Evolutionary conservation across 2,113 vertebrate genomes (phyloP), one percentile per base, ranked within the genome.

Genomic region (Laterallus jamaicensis): DNA sequence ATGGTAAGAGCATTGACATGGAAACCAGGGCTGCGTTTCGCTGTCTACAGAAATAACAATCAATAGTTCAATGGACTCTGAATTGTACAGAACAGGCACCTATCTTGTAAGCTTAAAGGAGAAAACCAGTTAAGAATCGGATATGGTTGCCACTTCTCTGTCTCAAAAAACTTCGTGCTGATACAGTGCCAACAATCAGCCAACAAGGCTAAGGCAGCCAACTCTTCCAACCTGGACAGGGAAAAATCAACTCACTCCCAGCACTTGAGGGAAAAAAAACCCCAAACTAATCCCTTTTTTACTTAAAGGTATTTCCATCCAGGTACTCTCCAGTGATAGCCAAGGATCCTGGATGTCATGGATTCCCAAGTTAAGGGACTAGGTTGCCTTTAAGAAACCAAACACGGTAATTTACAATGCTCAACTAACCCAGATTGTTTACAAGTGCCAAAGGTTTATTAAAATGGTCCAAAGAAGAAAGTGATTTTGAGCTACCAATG

Each of bases 21-120:
- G 35, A 71, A 32, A 64, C 9, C 17, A 32, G 0, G 5, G 3
- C 9, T 58, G 35, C 44, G 74, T 90, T 56, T 44, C 75, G 26
- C 39, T 42, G 15, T 0, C 0, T 6, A 55, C 9, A 69, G 67
- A 56, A 47, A 15, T 10, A 2, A 55, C 25, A 7, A 59, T 3
- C 73, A 69, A 7, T 5, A 14, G 15, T 37, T 91, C 58, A 64
- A 26, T 3, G 18, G 18, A 52, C 8, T 42, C 29, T 37, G 31
- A 69, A 60, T 85, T 24, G 29, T 26, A 44, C 7, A 76, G 70
- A 71, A 75, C 9, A 35, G 37, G 24, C 15, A 62, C 11, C 13
- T 2, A 49, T 31, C n/a, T 58, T 40, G 1, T 14, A 31, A 58
- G 35, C 11, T 68, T 12, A 22, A 54, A 62, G 28, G 54, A 55